Conservation (phyloP, 2,888 invertebrate species). For the Laothoe populi region DNA sequence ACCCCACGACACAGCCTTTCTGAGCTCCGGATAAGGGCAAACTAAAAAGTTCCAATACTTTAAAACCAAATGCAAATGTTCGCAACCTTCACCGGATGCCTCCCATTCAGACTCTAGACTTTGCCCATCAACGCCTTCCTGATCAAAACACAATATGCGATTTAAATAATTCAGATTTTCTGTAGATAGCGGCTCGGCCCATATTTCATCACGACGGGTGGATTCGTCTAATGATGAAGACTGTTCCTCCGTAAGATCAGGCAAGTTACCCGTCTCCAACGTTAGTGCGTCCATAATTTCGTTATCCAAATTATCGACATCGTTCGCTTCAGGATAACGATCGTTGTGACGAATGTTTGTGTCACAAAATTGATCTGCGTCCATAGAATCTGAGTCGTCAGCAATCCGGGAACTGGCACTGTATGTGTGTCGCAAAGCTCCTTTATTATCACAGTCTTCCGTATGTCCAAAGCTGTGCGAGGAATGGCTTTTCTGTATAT, state of each 20-base stretch:
- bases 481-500: slow-evolving; percentile 61
- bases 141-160: slow-evolving; percentile 59
- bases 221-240: slow-evolving; percentile 73
- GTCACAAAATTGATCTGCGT: slow-evolving; percentile 57
- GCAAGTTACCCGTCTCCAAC: slow-evolving; percentile 67
- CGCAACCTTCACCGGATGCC: slow-evolving; percentile 64
- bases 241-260: slow-evolving; percentile 72
- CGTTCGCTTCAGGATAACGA: slow-evolving; percentile 71
- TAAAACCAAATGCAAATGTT: slow-evolving; percentile 67
- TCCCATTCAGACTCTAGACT: slow-evolving; percentile 66
- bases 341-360: slow-evolving; percentile 78
- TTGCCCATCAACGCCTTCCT: slow-evolving; percentile 55
- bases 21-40: slow-evolving; percentile 65
- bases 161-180: slow-evolving; percentile 70
- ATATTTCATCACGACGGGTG: slow-evolving; percentile 66
- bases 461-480: slow-evolving; percentile 54
- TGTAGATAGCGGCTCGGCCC: slow-evolving; percentile 55
- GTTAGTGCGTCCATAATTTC: slow-evolving; percentile 72
- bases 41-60: slow-evolving; percentile 72
- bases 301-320: slow-evolving; percentile 69
- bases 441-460: slow-evolving; percentile 44
- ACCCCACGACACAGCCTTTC: slow-evolving; percentile 69
- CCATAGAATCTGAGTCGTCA: slow-evolving; percentile 39
- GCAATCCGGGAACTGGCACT: slow-evolving; percentile 51
- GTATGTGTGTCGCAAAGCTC: slow-evolving; percentile 47